Conservation (phyloP, 2,888 invertebrate species). For the Adelphocoris suturalis region DNA sequence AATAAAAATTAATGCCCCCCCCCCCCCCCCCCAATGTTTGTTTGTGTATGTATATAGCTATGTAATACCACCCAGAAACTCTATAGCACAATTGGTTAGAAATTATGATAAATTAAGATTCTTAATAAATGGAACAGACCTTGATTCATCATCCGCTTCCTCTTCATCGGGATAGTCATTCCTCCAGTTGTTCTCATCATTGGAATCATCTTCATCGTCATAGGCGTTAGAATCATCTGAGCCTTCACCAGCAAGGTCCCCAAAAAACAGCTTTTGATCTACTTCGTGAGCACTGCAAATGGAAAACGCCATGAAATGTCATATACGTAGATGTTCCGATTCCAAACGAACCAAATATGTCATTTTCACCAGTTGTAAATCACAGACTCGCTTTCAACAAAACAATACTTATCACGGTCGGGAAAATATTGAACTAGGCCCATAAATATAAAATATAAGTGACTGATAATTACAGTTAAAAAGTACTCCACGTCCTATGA, state of each 20-base stretch:
- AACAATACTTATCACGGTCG: no score
- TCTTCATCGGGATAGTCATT: constrained; percentile 78
- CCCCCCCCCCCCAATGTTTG: no score
- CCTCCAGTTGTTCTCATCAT: constrained; percentile 78
- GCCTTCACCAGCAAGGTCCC: constrained; percentile 72
- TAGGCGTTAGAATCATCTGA: constrained; percentile 72
- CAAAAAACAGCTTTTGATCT: constrained; percentile 79
- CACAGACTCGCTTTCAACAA: not conserved
- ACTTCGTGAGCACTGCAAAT: constrained; percentile 79
- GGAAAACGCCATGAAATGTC: constrained; percentile 15
- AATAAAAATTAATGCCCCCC: no score
- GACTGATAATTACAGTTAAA: no score
- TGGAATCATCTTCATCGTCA: constrained; percentile 78
- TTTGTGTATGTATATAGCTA: no score
- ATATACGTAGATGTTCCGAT: no score
- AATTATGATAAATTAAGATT: not conserved
- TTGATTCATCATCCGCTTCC: constrained; percentile 72
- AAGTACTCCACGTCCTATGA: no score
- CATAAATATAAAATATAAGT: no score
- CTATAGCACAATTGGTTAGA: not conserved
- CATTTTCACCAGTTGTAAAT: not conserved
- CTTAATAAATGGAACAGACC: constrained; percentile 46
- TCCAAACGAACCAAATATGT: no score
- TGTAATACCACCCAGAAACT: no score
- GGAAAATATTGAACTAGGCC: no score